Conservation (phyloP, 2,888 invertebrate genomes). For the Nomada lathburiana region DNA sequence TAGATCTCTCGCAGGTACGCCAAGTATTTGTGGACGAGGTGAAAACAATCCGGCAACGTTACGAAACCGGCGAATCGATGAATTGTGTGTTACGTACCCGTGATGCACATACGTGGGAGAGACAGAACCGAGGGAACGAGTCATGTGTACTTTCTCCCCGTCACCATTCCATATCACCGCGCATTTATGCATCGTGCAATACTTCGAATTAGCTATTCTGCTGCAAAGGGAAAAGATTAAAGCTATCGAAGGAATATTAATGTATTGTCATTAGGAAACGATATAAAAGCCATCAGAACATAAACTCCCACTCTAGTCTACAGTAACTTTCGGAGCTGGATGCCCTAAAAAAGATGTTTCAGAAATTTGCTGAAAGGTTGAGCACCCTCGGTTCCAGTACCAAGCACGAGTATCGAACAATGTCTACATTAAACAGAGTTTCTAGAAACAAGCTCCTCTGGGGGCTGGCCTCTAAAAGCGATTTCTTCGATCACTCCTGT, state of each 20-base stretch:
- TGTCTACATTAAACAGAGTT: slow-evolving; percentile 71
- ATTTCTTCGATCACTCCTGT: slow-evolving; percentile 33
- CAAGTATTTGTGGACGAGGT: slow-evolving; percentile 18
- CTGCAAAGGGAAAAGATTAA: too few species aligned
- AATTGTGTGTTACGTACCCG: slow-evolving; percentile 58
- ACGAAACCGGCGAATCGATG: slow-evolving; percentile 68
- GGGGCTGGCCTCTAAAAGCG: slow-evolving; percentile 26
- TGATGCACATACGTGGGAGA: slow-evolving; percentile 65
- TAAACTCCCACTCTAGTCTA: background rate
- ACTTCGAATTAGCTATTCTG: too few species aligned
- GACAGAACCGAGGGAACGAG: slow-evolving; percentile 58
- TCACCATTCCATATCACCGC: slow-evolving; percentile 53
- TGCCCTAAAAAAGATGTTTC: background rate
- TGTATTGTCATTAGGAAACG: too few species aligned
- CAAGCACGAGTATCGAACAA: slow-evolving; percentile 63
- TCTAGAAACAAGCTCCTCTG: slow-evolving; percentile 45
- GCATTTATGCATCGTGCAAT: slow-evolving; percentile 38
- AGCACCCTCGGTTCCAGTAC: slow-evolving; percentile 53
- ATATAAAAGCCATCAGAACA: too few species aligned
- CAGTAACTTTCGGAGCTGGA: background rate
- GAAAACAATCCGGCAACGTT: slow-evolving; percentile 60
- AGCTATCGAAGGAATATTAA: too few species aligned
- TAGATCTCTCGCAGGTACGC: slow-evolving; percentile 3
- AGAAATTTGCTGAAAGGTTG: slow-evolving; percentile 33
- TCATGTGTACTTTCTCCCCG: slow-evolving; percentile 71